Conservation (phyloP, 1,140 invertebrate genomes). For the Leptinotarsa undecemlineata region DNA sequence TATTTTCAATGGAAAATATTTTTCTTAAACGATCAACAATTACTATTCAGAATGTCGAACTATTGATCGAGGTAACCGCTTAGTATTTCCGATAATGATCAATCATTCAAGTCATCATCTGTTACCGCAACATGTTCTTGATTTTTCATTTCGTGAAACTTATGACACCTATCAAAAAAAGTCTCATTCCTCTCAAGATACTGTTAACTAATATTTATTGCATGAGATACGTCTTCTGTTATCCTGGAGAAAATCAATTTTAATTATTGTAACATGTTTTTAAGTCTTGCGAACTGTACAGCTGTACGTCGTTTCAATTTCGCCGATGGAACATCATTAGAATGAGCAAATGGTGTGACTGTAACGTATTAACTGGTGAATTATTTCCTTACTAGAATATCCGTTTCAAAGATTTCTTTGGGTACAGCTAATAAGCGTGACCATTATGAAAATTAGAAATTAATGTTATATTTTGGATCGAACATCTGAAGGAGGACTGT, state of each 20-base stretch:
- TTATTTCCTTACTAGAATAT: background rate
- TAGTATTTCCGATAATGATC: background rate
- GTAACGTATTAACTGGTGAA: background rate
- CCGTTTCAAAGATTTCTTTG: background rate
- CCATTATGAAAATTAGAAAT: constrained; percentile 1
- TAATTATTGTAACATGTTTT: background rate
- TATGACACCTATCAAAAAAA: background rate
- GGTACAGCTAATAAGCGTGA: background rate
- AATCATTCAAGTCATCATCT: background rate
- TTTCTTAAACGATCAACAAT: too few species aligned
- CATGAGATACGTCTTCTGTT: background rate
- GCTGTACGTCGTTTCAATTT: background rate
- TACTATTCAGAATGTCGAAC: too few species aligned
- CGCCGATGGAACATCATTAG: background rate
- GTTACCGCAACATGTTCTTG: background rate
- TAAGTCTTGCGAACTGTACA: background rate
- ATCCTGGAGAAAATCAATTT: constrained; percentile 2
- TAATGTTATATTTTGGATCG: too few species aligned
- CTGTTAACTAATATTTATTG: constrained; percentile 3
- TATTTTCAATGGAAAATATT: too few species aligned
- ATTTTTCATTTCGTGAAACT: background rate
- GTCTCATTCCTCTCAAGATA: background rate
- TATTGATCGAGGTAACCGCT: background rate
- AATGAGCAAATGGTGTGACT: constrained; percentile 1
- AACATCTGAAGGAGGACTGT: too few species aligned